These are phyloP conservation scores for Tetanocera ferruginea DNA, from an alignment of 2,888 invertebrate genomes.

Conservation along the genomic window DNA sequence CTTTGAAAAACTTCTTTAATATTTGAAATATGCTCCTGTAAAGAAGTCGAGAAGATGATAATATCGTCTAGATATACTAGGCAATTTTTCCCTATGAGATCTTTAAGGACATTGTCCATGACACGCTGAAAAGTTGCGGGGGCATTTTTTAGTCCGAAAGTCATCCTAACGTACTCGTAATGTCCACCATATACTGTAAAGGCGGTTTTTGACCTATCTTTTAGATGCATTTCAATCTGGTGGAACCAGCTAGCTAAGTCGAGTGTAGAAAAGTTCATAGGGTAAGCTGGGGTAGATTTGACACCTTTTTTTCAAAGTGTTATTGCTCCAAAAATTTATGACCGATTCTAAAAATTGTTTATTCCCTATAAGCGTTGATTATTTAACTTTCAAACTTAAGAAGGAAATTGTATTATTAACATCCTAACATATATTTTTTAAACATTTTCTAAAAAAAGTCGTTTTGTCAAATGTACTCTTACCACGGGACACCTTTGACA, in stretches of 20 bases:
- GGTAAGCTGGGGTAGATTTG: too few species aligned
- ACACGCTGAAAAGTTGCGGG: constrained; percentile 5
- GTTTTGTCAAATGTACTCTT: too few species aligned
- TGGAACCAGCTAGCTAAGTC: constrained; percentile 5
- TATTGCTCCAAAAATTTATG: too few species aligned
- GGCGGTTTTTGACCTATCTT: constrained; percentile 2
- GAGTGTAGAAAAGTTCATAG: background rate
- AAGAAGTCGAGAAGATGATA: constrained; percentile 33
- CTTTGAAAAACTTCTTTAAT: constrained; percentile 28
- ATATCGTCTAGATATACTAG: constrained; percentile 39
- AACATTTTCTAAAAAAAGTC: too few species aligned
- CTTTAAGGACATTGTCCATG: constrained; percentile 20
- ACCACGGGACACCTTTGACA: too few species aligned
- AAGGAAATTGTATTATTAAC: too few species aligned
- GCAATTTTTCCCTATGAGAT: constrained; percentile 23
- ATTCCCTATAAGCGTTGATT: too few species aligned
- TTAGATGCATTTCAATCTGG: constrained; percentile 10
- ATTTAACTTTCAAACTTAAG: too few species aligned
- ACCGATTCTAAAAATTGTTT: too few species aligned
- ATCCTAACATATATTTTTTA: too few species aligned
- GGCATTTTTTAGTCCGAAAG: constrained; percentile 35
- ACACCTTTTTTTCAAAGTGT: too few species aligned
- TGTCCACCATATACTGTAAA: constrained; percentile 43
- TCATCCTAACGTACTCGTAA: constrained; percentile 52
- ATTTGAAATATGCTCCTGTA: constrained; percentile 37